phyloP scores from a whole-genome alignment of 2,888 invertebrate species.

The Synergus laeviventris region DNA sequence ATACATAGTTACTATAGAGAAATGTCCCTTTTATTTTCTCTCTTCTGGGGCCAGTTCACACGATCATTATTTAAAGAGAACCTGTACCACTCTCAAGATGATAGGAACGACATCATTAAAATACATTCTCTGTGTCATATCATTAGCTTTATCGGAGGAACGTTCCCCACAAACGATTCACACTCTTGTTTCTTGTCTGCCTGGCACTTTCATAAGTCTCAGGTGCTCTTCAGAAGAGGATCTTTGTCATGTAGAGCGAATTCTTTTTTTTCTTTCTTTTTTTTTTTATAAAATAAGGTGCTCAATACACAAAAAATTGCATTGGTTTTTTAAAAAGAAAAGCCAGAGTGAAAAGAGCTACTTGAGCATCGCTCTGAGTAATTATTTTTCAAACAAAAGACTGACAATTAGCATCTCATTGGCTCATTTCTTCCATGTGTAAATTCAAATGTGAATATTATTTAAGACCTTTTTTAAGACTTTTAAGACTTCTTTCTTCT shows the following conservation, averaged over 20 bases:
- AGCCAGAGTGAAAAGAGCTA: slow-evolving; percentile 1
- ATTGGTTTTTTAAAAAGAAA: neutral
- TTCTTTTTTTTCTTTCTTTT: neutral
- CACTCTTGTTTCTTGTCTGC: slow-evolving; percentile 35
- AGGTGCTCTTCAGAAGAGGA: slow-evolving; percentile 28
- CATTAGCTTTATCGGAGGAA: slow-evolving; percentile 35
- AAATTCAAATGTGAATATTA: slow-evolving; percentile 43
- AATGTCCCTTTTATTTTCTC: neutral
- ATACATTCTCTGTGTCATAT: slow-evolving; percentile 39
- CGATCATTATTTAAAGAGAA: slow-evolving; percentile 35
- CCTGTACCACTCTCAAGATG: slow-evolving; percentile 35
- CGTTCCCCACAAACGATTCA: slow-evolving; percentile 34
- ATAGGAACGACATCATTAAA: slow-evolving; percentile 35
- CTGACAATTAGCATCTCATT: slow-evolving; percentile 74
- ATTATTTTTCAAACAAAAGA: slow-evolving; percentile 69
- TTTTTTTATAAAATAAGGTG: no score
- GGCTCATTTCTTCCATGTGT: slow-evolving; percentile 42
- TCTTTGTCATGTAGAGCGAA: slow-evolving; percentile 17
- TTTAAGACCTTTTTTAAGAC: no score
- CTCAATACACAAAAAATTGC: no score
- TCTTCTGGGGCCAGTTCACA: slow-evolving; percentile 9
- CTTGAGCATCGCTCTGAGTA: slow-evolving; percentile 42
- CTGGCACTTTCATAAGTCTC: slow-evolving; percentile 36
- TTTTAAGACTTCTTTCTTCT: no score
- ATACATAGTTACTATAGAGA: neutral